Conservation (phyloP, 2,797 vertebrate genomes). For the Myiothlypis chrysogaster region DNA sequence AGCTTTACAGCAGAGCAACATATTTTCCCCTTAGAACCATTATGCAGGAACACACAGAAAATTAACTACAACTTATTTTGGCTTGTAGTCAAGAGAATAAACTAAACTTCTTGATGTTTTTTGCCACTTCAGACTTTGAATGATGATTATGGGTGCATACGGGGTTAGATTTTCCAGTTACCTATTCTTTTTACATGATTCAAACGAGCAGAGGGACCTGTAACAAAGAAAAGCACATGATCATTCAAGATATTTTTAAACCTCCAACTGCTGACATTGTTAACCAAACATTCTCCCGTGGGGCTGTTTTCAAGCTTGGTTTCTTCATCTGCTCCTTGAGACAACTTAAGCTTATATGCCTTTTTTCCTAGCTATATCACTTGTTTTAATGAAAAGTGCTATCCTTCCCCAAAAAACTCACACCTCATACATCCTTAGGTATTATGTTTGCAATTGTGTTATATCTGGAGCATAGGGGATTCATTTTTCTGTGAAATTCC, state of each 20-base stretch:
- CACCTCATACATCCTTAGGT: background rate
- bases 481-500: background rate
- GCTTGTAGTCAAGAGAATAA: constrained; percentile 57
- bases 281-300: background rate
- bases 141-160: background rate
- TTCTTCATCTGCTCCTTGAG: background rate
- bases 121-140: constrained; percentile 20
- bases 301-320: background rate
- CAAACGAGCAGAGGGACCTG: constrained; percentile 78
- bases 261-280: background rate
- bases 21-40: constrained; percentile 57
- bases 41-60: constrained; percentile 43
- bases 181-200: constrained; percentile 13
- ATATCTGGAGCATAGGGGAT: background rate
- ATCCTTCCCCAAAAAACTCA: background rate
- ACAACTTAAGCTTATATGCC: background rate
- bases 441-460: background rate
- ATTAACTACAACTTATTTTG: constrained; percentile 58
- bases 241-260: constrained; percentile 29
- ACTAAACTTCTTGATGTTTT: constrained; percentile 35
- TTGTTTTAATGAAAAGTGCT: background rate
- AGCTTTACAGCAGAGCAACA: constrained; percentile 35
- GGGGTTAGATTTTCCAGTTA: constrained; percentile 26
- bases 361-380: background rate
- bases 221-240: constrained; percentile 48